phyloP scores from a whole-genome alignment of 1,140 invertebrate species.

The Episyrphus balteatus region DNA sequence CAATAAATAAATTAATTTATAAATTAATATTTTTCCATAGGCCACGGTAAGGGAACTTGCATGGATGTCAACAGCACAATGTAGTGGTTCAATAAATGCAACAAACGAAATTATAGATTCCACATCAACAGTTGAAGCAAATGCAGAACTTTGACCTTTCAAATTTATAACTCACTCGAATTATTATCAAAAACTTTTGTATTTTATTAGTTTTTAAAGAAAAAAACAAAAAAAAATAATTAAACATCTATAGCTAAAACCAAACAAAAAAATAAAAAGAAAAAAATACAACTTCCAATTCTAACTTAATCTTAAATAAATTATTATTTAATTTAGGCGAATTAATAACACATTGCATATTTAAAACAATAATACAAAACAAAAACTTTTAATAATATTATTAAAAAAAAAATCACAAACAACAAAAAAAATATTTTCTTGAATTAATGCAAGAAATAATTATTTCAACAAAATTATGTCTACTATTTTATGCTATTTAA shows the following conservation, averaged over 20 bases:
- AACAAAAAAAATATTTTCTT: background rate
- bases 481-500: background rate
- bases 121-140: conserved; percentile 1
- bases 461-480: background rate
- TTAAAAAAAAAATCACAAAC: background rate
- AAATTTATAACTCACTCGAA: conserved; percentile 2
- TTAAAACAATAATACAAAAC: background rate
- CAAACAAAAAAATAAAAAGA: background rate
- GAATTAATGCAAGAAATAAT: background rate
- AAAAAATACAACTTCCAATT: background rate
- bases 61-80: conserved; percentile 41
- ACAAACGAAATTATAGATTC: conserved; percentile 14
- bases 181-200: background rate
- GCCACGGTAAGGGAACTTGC: conserved; percentile 41
- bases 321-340: background rate
- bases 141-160: conserved; percentile 33
- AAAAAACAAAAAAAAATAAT: background rate
- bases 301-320: background rate
- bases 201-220: background rate
- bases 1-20: background rate
- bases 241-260: background rate
- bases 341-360: background rate
- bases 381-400: no score
- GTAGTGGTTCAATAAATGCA: conserved; percentile 19
- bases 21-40: conserved; percentile 6